phyloP scores from a whole-genome alignment of 1,140 invertebrate species.

The Brachionus paranguensis region DNA sequence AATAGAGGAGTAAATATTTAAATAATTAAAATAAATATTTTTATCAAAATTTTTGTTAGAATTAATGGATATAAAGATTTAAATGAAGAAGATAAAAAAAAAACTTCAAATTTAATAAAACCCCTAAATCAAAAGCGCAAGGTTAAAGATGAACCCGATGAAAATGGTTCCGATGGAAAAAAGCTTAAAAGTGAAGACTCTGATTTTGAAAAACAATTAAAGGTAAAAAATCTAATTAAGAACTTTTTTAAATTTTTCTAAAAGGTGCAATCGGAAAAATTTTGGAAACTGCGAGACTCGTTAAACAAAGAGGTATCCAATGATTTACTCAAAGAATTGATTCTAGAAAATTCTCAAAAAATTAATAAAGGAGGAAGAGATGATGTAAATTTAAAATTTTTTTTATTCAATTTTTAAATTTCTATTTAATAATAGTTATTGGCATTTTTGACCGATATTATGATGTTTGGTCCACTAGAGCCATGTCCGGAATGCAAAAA shows the following conservation, averaged over 20 bases:
- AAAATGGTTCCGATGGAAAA: slow-evolving; percentile 44
- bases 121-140: slow-evolving; percentile 32
- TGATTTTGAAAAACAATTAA: slow-evolving; percentile 50
- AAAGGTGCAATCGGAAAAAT: slow-evolving; percentile 12
- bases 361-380: slow-evolving; percentile 62
- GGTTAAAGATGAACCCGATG: slow-evolving; percentile 46
- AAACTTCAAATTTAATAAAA: background rate
- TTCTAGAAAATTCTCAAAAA: slow-evolving; percentile 67
- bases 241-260: background rate
- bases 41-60: background rate
- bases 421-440: background rate
- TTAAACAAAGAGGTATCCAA: slow-evolving; percentile 56
- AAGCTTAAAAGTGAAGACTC: slow-evolving; percentile 51
- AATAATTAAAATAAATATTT: background rate
- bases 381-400: slow-evolving; percentile 56
- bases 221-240: slow-evolving; percentile 42
- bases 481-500: slow-evolving; percentile 70
- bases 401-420: background rate
- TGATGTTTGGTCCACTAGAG: slow-evolving; percentile 69
- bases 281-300: slow-evolving; percentile 66
- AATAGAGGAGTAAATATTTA: background rate
- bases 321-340: slow-evolving; percentile 60
- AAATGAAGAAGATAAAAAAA: background rate
- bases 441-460: slow-evolving; percentile 62
- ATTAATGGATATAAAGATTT: background rate